Evolutionary conservation across 2,113 vertebrate genomes (phyloP).

Genomic region (Pyrgilauda ruficollis): DNA sequence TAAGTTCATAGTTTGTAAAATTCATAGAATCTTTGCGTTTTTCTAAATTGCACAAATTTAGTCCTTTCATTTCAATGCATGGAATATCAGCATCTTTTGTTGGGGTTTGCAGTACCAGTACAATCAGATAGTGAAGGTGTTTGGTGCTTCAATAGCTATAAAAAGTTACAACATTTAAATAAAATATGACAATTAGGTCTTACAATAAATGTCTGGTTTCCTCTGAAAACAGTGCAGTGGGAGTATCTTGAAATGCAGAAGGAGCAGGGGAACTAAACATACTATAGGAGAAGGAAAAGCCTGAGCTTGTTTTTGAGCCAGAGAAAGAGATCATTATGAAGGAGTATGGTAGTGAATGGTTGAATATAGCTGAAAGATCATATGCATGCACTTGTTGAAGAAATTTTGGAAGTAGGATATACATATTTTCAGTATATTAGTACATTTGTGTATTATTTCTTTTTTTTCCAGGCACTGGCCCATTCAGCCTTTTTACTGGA

Average conservation of each 20-base stretch:
- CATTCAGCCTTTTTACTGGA: slow-evolving; percentile 29
- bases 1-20: not conserved
- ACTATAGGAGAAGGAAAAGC: not conserved
- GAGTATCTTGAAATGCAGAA: not conserved
- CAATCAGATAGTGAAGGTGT: not conserved
- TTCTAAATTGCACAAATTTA: not conserved
- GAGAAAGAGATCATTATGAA: not conserved
- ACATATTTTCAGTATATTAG: not conserved
- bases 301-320: not conserved
- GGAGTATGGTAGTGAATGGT: not conserved
- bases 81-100: not conserved
- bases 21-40: not conserved
- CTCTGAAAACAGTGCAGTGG: not conserved
- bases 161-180: not conserved
- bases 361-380: not conserved
- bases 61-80: not conserved
- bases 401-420: not conserved
- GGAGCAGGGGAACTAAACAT: not conserved
- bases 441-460: not conserved
- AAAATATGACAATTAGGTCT: not conserved
- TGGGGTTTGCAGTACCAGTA: not conserved
- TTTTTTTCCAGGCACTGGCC: not conserved
- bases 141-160: not conserved
- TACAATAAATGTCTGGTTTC: not conserved
- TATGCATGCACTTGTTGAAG: not conserved